A percentile compares a stretch with the other conserved stretches of the same genome.
These are phyloP conservation scores for Phalloptychus januarius DNA, from an alignment of 2,797 vertebrate species.

Conservation along the genomic window DNA sequence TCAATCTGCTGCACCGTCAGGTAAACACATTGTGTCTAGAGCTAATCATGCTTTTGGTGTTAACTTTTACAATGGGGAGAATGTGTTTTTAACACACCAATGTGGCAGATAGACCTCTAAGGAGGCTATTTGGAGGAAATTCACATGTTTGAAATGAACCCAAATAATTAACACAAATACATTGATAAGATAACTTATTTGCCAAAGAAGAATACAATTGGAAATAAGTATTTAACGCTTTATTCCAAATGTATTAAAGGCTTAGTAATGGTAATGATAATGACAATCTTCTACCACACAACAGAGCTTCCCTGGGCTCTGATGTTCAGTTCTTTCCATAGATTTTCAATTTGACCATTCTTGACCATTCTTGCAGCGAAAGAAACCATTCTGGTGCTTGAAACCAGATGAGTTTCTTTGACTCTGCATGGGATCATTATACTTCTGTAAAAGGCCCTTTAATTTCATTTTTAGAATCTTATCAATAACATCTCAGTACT, in stretches of 20 bases:
- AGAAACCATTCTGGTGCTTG: no score
- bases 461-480: neutral
- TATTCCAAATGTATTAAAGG: neutral
- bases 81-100: neutral
- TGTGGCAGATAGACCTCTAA: neutral
- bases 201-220: neutral
- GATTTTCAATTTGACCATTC: neutral
- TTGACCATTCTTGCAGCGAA: neutral
- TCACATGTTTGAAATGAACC: neutral
- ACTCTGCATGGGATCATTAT: neutral
- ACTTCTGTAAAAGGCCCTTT: neutral
- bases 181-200: neutral
- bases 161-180: neutral
- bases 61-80: neutral
- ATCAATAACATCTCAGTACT: neutral
- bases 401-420: neutral
- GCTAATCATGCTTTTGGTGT: neutral
- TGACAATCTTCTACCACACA: neutral
- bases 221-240: neutral
- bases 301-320: neutral
- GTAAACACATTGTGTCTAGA: slow-evolving; percentile 54
- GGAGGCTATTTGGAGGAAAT: neutral
- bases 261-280: neutral
- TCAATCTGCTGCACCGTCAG: slow-evolving; percentile 78
- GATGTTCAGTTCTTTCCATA: neutral